Conservation (phyloP, 1,140 invertebrate genomes). For the Drosophila bocki region DNA sequence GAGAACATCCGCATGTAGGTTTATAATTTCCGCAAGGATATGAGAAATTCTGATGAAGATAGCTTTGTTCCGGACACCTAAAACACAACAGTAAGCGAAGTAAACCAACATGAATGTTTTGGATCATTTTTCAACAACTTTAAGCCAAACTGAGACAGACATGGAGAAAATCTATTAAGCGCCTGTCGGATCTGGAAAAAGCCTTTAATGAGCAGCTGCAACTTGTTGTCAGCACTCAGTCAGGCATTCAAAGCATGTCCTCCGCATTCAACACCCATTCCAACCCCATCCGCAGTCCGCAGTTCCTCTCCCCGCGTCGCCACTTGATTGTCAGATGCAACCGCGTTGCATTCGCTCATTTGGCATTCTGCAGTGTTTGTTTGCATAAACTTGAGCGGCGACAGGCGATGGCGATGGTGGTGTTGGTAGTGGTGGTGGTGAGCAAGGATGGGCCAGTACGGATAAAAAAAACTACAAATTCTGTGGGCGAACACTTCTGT, state of each 20-base stretch:
- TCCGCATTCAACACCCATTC: slow-evolving; percentile 16
- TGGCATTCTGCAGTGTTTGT: slow-evolving; percentile 56
- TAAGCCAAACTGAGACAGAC: not conserved
- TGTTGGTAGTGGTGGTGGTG: not conserved
- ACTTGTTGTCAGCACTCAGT: slow-evolving; percentile 57
- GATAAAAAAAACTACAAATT: slow-evolving; percentile 24
- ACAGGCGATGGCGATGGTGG: not conserved
- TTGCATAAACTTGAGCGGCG: slow-evolving; percentile 62
- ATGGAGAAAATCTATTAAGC: slow-evolving; percentile 16
- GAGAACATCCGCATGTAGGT: slow-evolving; percentile 20
- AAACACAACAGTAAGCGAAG: not conserved
- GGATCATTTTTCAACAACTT: not conserved
- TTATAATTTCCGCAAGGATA: slow-evolving; percentile 60
- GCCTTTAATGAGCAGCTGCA: slow-evolving; percentile 65
- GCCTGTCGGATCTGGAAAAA: slow-evolving; percentile 24
- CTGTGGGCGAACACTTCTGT: slow-evolving; percentile 22
- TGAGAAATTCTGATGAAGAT: slow-evolving; percentile 6
- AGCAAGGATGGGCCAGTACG: not conserved
- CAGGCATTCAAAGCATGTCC: slow-evolving; percentile 38
- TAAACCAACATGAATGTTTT: not conserved
- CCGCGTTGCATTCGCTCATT: slow-evolving; percentile 63
- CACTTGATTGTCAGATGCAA: slow-evolving; percentile 36
- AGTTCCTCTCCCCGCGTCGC: not conserved
- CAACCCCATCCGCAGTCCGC: too few relatives aligned
- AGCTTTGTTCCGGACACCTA: not conserved